Conservation (phyloP, 2,797 vertebrate species). For the Falco novaeseelandiae region DNA sequence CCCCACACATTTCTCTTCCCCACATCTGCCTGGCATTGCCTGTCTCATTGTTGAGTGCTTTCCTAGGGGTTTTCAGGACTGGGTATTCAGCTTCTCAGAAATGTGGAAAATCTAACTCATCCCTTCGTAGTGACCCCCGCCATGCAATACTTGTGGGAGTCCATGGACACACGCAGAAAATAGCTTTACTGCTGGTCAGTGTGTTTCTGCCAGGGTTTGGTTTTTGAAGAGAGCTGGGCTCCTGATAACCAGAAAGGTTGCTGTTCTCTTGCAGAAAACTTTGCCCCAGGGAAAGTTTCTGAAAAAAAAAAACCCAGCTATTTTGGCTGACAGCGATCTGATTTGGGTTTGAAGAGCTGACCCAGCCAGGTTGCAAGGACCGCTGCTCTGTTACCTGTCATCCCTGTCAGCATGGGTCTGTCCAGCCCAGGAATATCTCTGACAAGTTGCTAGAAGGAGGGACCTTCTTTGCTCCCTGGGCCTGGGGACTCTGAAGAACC, state of each 20-base stretch:
- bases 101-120: rapidly evolving
- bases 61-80: neutral
- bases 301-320: neutral
- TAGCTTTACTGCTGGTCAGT: neutral
- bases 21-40: neutral
- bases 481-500: neutral
- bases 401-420: neutral
- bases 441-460: neutral
- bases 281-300: neutral
- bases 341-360: neutral
- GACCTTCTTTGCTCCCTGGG: neutral
- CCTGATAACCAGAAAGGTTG: neutral
- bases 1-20: neutral
- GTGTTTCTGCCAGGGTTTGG: neutral
- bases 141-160: neutral
- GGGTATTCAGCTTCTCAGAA: neutral
- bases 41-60: neutral
- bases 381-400: neutral
- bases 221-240: neutral
- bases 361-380: neutral
- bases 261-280: neutral
- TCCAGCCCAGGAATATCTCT: neutral
- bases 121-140: neutral
- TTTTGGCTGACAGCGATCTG: neutral
- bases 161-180: neutral